A percentile compares a stretch with the other conserved stretches of the same genome.
These are phyloP conservation scores for Dermolepida albohirtum DNA, from an alignment of 2,888 invertebrate species.

Conservation along the genomic window DNA sequence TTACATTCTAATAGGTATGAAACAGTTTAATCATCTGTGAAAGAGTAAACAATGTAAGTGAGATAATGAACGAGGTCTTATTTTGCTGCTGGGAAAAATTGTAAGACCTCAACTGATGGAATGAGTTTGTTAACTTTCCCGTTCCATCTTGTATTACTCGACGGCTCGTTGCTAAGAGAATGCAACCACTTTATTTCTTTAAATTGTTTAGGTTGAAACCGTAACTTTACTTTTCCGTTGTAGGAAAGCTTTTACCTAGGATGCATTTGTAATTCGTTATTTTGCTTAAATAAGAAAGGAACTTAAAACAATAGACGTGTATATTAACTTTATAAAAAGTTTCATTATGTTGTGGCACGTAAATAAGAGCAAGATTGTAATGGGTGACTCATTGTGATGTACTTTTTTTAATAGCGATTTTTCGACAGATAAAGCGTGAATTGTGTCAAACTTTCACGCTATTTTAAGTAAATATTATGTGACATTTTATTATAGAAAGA, in stretches of 20 bases:
- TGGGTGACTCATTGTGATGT: too few species aligned
- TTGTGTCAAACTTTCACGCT: too few species aligned
- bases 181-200: conserved; percentile 37
- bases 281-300: neutral
- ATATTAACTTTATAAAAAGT: too few species aligned
- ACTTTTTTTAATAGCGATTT: too few species aligned
- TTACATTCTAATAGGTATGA: conserved; percentile 39
- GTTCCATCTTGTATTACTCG: conserved; percentile 42
- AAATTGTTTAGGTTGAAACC: conserved; percentile 38
- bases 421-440: too few species aligned
- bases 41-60: conserved; percentile 46
- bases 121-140: conserved; percentile 48
- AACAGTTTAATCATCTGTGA: conserved; percentile 47
- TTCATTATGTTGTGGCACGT: too few species aligned
- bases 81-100: conserved; percentile 41
- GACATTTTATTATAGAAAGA: too few species aligned
- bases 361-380: too few species aligned
- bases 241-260: conserved; percentile 2
- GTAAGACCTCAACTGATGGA: conserved; percentile 30
- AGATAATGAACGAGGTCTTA: conserved; percentile 49
- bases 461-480: too few species aligned
- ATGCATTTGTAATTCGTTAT: neutral
- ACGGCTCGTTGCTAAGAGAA: conserved; percentile 37
- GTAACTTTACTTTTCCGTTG: conserved; percentile 1
- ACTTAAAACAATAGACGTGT: too few species aligned